Conservation (phyloP, 2,888 invertebrate species). For the Leucozona laternaria region DNA sequence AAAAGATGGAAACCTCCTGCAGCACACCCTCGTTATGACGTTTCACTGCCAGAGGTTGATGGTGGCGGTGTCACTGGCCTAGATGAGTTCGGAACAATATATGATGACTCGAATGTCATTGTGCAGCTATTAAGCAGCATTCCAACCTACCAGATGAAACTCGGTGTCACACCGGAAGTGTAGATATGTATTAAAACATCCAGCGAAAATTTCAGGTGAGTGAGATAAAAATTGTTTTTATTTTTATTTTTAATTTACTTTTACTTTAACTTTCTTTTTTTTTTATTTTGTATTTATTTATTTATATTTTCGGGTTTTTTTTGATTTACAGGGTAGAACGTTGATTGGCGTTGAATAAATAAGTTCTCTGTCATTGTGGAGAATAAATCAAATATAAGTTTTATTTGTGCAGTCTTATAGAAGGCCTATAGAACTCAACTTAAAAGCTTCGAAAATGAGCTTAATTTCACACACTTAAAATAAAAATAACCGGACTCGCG, state of each 20-base stretch:
- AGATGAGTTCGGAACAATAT: conserved; percentile 84
- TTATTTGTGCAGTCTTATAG: no score
- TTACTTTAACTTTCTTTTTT: background rate
- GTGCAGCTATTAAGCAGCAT: conserved; percentile 93
- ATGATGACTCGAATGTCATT: conserved; percentile 89
- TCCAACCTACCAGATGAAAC: conserved; percentile 97
- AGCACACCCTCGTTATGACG: conserved; percentile 82
- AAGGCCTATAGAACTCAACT: no score
- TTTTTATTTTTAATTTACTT: background rate
- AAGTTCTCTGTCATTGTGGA: conserved; percentile 20
- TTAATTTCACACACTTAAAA: no score
- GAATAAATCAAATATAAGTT: conserved; percentile 10
- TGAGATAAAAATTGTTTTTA: conserved; percentile 32
- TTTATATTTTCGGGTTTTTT: no score
- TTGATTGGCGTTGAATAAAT: conserved; percentile 40
- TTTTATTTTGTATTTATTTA: background rate
- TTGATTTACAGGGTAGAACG: no score
- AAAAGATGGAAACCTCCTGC: conserved; percentile 83
- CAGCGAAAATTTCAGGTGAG: conserved; percentile 95
- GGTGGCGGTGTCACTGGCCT: conserved; percentile 76
- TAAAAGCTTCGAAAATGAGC: no score
- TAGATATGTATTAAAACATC: conserved; percentile 93
- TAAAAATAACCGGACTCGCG: no score
- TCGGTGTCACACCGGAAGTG: conserved; percentile 91
- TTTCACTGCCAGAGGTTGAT: conserved; percentile 81